Base-by-base conservation (phyloP, 2,888 invertebrate species). In the Ephialtes manifestator region DNA sequence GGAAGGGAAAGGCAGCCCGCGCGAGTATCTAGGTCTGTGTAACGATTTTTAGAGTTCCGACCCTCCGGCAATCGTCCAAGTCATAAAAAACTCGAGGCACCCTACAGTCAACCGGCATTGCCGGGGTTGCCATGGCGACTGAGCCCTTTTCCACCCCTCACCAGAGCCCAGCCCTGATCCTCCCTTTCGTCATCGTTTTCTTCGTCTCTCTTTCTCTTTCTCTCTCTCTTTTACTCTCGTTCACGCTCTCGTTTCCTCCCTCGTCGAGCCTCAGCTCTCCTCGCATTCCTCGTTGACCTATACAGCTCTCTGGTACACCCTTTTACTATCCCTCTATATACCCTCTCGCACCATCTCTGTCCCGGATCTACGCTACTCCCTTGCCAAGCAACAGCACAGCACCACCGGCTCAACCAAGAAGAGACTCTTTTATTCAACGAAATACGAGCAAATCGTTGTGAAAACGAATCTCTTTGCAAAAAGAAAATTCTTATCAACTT, bases 21-120 rank as follows among this genome's bases (percentile, higher is more conserved):
- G 51, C 51, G 88, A 78, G 88, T 92, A 92, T 92, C 91, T 92
- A 89, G 92, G 92, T 92, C 91, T 92, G 91, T 92, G 92, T 92
- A 92, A 92, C 92, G 92, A 92, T 92, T 92, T 92, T 92, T 91
- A 90, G 91, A 91, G 90, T 88, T 88, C 71, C 91, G 85, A 91
- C 92, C 90, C 90, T 90, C 88, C 90, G 89, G 90, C 88, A 90
- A 91, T 92, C 91, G 90, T 90, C 90, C 90, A 89, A 89, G 88
- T 88, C 91, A 89, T 91, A 91, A 91, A 91, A 83, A 91, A 90
- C 90, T 90, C 89, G 89, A 92, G 89, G 89, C 89, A 92, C 91
- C 92, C 91, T 89, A 90, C 89, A 89, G 89, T 88, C 84, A 90
- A 86, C 87, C 87, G 88, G 85, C 85, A 81, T 85, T 80, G 81